Evolutionary conservation across 2,113 vertebrate species (phyloP).

Genomic region (Phalacrocorax brasilianus): DNA sequence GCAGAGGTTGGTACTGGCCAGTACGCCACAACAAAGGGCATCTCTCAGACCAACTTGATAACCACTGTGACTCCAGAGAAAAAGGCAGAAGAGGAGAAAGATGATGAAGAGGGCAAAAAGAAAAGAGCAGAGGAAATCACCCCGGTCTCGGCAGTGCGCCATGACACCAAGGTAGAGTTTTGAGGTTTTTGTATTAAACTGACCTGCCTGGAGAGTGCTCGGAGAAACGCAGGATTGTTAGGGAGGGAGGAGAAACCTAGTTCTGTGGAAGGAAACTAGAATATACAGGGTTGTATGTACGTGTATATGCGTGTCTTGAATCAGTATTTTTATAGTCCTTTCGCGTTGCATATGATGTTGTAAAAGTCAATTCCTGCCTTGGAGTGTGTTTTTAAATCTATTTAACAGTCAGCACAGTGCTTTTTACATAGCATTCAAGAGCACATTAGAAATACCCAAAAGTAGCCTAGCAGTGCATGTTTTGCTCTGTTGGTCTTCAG

Average conservation of each 20-base stretch:
- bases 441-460: not conserved
- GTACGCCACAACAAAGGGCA: slow-evolving; percentile 88
- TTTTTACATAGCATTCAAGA: not conserved
- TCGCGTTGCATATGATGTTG: not conserved
- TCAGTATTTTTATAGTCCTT: not conserved
- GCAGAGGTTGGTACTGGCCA: slow-evolving; percentile 93
- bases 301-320: not conserved
- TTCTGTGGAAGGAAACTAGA: not conserved
- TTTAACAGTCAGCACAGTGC: not conserved
- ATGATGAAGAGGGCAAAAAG: slow-evolving; percentile 77
- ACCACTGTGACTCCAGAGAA: slow-evolving; percentile 92
- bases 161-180: slow-evolving; percentile 88
- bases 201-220: not conserved
- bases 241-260: not conserved
- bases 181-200: not conserved
- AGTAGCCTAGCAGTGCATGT: not conserved
- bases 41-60: slow-evolving; percentile 89
- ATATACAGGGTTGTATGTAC: not conserved
- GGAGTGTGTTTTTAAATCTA: not conserved
- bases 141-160: slow-evolving; percentile 71
- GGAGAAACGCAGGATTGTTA: not conserved
- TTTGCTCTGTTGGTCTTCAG: not conserved
- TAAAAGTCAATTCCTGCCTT: not conserved
- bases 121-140: slow-evolving; percentile 74
- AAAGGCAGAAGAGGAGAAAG: slow-evolving; percentile 88